These are phyloP conservation scores for Drosophila bocki DNA, from an alignment of 1,140 invertebrate species.

Conservation along the genomic window DNA sequence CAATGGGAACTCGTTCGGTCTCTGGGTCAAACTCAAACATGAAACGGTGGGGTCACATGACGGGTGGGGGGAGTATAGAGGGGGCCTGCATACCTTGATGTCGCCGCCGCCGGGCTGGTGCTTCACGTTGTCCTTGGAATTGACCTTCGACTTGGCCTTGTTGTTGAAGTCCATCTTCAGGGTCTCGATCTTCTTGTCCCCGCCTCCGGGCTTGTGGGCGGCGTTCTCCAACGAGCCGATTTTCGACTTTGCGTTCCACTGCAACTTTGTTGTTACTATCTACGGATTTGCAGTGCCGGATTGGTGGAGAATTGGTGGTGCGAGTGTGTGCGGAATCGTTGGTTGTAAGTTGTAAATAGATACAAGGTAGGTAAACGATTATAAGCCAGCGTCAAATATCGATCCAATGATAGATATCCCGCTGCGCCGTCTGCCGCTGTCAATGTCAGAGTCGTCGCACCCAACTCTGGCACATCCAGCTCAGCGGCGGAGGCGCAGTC, in stretches of 20 bases:
- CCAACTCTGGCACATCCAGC: conserved; percentile 31
- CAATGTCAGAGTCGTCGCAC: conserved; percentile 45
- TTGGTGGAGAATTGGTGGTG: conserved; percentile 38
- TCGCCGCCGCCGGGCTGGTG: conserved; percentile 91
- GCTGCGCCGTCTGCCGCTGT: conserved; percentile 22
- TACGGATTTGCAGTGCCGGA: conserved; percentile 84
- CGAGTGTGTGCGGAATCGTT: conserved; percentile 37
- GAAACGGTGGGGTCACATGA: conserved; percentile 24
- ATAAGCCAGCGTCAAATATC: conserved; percentile 52
- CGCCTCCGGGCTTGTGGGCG: conserved; percentile 96
- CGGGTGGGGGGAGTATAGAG: not conserved
- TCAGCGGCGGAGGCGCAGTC: conserved; percentile 1
- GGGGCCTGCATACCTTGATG: conserved; percentile 91
- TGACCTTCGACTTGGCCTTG: conserved; percentile 96
- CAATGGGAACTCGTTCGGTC: conserved; percentile 42
- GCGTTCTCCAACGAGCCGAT: conserved; percentile 97
- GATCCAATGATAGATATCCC: conserved; percentile 30
- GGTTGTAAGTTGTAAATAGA: conserved; percentile 62
- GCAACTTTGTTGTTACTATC: conserved; percentile 93
- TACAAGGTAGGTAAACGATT: conserved; percentile 63
- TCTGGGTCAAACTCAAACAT: conserved; percentile 55
- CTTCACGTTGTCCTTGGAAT: conserved; percentile 95
- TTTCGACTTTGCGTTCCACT: conserved; percentile 97
- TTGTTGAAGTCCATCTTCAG: conserved; percentile 96
- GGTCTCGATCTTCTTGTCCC: conserved; percentile 96